Base-by-base conservation (phyloP, 2,888 invertebrate species). In the Calliopum simillimum region DNA sequence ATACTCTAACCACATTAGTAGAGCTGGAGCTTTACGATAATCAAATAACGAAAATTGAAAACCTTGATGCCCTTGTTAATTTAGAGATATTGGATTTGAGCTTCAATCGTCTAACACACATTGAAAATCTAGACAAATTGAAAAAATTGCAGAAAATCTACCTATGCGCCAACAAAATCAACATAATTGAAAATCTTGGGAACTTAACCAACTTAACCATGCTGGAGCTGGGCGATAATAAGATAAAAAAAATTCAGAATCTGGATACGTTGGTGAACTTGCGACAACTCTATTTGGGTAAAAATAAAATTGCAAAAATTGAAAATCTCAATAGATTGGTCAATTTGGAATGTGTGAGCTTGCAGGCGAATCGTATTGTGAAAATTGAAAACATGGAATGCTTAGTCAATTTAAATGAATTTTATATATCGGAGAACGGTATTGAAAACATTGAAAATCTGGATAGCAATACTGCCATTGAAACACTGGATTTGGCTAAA, bases 1-100 rank as follows among this genome's bases (percentile, higher is more conserved):
- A 90, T 62, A 91, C 91, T 1, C 87, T 98, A 21, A 89, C 88
- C 2, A 93, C 93, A 0, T 88, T 99, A 13, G 89, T 89, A 19
- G 97, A 98, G 82, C 86, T 99, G 59, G 99, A 99, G 82, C 87
- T 99, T 4, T 98, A 99, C 85, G 99, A 99, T 85, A 99, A 99
- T 87, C 98, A 98, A 88, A 93, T 99, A 64, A 92, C 92, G 1
- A 90, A 91, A 76, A 95, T 99, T 77, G 97, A 97, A 85, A 97
- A 97, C 84, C 88, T 99, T 69, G 94, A 95, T 68, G 85, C 89
- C 13, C 89, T 99, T 13, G 91, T 93, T 2, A 97, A 98, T 87
- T 88, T 99, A 59, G 92, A 96, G 83, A 89, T 93, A 73, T 87
- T 99, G 74, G 99, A 99, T 86, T 85, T 99, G 55, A 98, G 99